Conservation (phyloP, 2,797 vertebrate species). For the Tolypeutes matacus region DNA sequence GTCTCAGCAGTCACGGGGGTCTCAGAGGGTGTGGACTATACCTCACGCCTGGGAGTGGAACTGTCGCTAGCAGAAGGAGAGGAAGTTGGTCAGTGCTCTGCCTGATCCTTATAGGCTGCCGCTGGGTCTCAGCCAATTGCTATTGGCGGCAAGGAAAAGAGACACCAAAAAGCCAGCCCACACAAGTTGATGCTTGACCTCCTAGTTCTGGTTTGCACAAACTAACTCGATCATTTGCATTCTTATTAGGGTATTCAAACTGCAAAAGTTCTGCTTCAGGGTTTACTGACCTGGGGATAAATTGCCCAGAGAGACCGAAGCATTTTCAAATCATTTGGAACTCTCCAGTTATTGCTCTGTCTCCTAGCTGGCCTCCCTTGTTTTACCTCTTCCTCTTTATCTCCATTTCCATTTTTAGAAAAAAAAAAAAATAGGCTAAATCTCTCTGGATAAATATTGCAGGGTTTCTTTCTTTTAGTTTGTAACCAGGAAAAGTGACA, state of each 20-base stretch:
- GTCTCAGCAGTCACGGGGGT: neutral
- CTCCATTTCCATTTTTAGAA: neutral
- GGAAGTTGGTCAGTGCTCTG: neutral
- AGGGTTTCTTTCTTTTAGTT: conserved; percentile 20
- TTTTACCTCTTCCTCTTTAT: neutral
- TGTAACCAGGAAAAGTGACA: neutral
- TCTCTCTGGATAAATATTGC: neutral
- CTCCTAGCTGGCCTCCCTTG: neutral
- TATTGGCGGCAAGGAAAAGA: conserved; percentile 72
- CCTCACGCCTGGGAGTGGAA: neutral
- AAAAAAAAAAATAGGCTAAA: neutral
- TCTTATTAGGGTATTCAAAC: conserved; percentile 82
- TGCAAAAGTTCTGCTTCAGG: conserved; percentile 78
- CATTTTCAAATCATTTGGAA: conserved; percentile 25
- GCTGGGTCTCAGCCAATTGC: conserved; percentile 62
- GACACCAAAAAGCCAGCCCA: conserved; percentile 68
- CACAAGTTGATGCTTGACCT: conserved; percentile 52
- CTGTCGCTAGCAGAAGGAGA: neutral
- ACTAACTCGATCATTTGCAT: conserved; percentile 65
- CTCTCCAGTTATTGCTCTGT: neutral
- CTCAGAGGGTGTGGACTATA: neutral
- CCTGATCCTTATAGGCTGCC: conserved; percentile 2
- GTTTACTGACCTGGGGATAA: conserved; percentile 74
- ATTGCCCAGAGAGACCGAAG: neutral
- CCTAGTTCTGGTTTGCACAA: conserved; percentile 64